Evolutionary conservation across 1,140 invertebrate species (phyloP), one percentile per base, ranked within the genome.

Genomic region (Eupeodes corollae): DNA sequence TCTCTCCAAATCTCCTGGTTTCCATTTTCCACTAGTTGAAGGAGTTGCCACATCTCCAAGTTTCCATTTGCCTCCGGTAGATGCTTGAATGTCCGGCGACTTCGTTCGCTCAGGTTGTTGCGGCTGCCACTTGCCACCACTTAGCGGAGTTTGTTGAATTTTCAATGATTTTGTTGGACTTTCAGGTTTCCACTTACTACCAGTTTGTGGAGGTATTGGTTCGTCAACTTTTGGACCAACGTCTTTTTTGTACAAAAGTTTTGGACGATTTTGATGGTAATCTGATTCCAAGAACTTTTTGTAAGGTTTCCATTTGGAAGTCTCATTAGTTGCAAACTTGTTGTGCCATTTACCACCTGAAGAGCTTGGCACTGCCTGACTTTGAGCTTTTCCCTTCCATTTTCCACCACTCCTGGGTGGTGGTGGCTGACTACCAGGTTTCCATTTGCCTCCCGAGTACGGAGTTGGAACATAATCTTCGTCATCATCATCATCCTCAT

Each of bases 1-100:
- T 61, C 21, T 53, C 3, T 63, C 59, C 8, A 62, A 52, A 44
- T 64, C 51, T 21, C 64, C 57, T 15, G 76, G 76, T 53, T 73
- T 76, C 80, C 84, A 86, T 67, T 87, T 87, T 3, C 84, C 83
- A 42, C 82, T 80, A 0, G 81, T 86, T 53, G 85, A 77, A 35
- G 73, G 73, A 6, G 74, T 70, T 18, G n/a, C n/a, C 42, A 21
- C 38, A 34, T 54, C 49, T n/a, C 32, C 43, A 15, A 75, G 76
- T 53, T 73, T 76, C 80, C 84, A 86, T 67, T 87, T 87, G 3
- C 84, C 83, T 40, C 82, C 81, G 0, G 81, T 86, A 53, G 85
- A 77, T 6, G 74, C 70, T 18, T 79, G 79, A 50, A 74, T 73
- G 26, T 72, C 57, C 9, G 70, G 70, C 39, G 61, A 60, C 57